Conservation (phyloP, 2,113 vertebrate genomes). For the Cyprinodon variegatus region DNA sequence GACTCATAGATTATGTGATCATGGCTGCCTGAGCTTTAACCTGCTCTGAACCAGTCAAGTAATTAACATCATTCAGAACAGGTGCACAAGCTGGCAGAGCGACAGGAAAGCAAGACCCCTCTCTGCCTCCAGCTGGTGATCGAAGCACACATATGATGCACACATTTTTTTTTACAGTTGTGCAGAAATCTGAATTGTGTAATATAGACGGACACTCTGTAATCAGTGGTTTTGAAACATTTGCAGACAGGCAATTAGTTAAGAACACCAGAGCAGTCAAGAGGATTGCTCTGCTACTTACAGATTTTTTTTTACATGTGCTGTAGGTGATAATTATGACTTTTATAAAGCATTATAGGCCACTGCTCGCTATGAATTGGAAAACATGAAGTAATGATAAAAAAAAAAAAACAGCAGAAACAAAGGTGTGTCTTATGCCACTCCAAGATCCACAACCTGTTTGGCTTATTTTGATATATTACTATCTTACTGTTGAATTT, state of each 20-base stretch:
- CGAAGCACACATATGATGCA: conserved; percentile 5
- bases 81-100: conserved; percentile 56
- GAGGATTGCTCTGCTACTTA: neutral
- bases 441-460: neutral
- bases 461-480: conserved; percentile 8
- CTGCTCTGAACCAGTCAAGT: conserved; percentile 54
- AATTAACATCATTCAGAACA: conserved; percentile 56
- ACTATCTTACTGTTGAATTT: neutral
- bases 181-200: conserved; percentile 24
- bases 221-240: conserved; percentile 26
- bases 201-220: conserved; percentile 13
- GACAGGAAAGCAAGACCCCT: conserved; percentile 18
- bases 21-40: conserved; percentile 43
- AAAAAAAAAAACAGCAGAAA: neutral
- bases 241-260: conserved; percentile 9
- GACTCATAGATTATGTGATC: conserved; percentile 23
- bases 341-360: neutral
- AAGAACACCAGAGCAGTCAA: neutral
- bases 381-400: neutral
- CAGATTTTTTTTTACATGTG: neutral
- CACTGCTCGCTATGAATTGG: conserved; percentile 2
- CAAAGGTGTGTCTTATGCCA: neutral
- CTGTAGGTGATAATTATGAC: neutral
- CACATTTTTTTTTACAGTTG: neutral
- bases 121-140: conserved; percentile 57